phyloP scores from a whole-genome alignment of 64 coral and sea anemone species.

The Dendrophyllia cribrosa region DNA sequence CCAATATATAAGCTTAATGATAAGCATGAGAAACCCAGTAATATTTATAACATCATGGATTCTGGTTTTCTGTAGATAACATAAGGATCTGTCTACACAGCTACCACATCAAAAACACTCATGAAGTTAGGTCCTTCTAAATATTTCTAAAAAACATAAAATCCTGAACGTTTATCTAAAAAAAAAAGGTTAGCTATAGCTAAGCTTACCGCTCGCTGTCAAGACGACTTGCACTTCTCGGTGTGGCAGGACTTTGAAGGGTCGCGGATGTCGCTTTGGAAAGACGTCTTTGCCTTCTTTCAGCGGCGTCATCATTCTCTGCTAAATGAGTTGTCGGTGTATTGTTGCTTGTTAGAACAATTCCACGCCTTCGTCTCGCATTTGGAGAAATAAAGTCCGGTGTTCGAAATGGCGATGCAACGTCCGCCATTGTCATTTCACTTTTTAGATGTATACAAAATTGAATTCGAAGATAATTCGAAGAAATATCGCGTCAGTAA shows the following conservation, averaged over 20 bases:
- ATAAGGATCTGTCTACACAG: no score
- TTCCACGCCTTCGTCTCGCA: slow-evolving; percentile 69
- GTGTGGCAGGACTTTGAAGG: slow-evolving; percentile 82
- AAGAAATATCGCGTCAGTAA: not conserved
- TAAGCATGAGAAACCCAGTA: no score
- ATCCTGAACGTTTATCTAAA: no score
- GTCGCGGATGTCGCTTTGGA: slow-evolving; percentile 71
- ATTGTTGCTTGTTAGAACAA: slow-evolving; percentile 34
- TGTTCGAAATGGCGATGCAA: slow-evolving; percentile 65
- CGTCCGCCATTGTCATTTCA: slow-evolving; percentile 35
- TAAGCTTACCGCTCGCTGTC: slow-evolving; percentile 69
- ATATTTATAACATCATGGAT: no score
- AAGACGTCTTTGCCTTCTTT: slow-evolving; percentile 78
- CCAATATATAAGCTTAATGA: no score
- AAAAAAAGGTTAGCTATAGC: not conserved
- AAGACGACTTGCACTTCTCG: slow-evolving; percentile 74
- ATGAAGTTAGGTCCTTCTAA: no score
- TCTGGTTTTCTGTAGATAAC: no score
- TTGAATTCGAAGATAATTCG: not conserved
- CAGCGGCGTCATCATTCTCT: slow-evolving; percentile 87
- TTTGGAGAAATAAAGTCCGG: slow-evolving; percentile 78
- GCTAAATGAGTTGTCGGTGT: slow-evolving; percentile 61
- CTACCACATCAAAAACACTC: no score
- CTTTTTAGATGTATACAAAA: not conserved
- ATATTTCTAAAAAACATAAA: no score